These are phyloP conservation scores for Drosophila algonquin DNA, from an alignment of 2,888 invertebrate species.

Conservation along the genomic window DNA sequence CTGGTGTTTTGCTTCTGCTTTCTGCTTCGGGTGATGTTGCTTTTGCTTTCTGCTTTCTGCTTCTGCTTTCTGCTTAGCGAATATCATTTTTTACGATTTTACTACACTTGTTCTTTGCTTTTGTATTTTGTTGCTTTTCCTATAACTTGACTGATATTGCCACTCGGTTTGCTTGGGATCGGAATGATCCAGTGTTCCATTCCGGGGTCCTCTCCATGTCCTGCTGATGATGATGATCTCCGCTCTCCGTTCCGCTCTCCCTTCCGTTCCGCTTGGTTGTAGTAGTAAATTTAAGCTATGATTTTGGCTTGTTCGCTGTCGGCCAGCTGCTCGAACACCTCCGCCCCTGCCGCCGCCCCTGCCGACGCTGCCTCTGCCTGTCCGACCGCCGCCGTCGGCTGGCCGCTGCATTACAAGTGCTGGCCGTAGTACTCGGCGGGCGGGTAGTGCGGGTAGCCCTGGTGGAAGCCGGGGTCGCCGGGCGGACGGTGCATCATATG, in stretches of 20 bases:
- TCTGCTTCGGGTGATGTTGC: conserved; percentile 48
- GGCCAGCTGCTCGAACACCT: conserved; percentile 49
- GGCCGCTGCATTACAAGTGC: conserved; percentile 90
- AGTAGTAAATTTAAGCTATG: conserved; percentile 75
- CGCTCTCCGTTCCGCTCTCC: not conserved
- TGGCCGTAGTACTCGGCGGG: conserved; percentile 97
- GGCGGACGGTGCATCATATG: conserved; percentile 98
- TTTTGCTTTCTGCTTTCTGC: conserved; percentile 23
- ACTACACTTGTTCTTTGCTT: conserved; percentile 56
- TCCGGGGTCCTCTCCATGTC: conserved; percentile 27
- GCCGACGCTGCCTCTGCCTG: conserved; percentile 8
- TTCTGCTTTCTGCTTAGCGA: conserved; percentile 56
- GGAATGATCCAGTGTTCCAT: conserved; percentile 8
- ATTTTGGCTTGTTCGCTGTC: conserved; percentile 78
- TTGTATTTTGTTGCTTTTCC: conserved; percentile 33
- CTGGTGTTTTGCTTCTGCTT: conserved; percentile 33
- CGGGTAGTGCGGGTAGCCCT: conserved; percentile 95
- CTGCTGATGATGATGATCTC: conserved; percentile 18
- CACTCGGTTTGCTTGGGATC: conserved; percentile 56
- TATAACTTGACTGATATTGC: conserved; percentile 81
- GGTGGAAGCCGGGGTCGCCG: conserved; percentile 96
- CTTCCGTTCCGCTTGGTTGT: conserved; percentile 32
- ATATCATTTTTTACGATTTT: conserved; percentile 66
- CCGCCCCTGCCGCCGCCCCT: not conserved
- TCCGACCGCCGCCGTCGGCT: conserved; percentile 43